Percentiles rank a stretch among this genome's conserved stretches.
These are phyloP conservation scores for Dunckerocampus dactyliophorus DNA, from an alignment of 2,113 vertebrate species.

Conservation along the genomic window DNA sequence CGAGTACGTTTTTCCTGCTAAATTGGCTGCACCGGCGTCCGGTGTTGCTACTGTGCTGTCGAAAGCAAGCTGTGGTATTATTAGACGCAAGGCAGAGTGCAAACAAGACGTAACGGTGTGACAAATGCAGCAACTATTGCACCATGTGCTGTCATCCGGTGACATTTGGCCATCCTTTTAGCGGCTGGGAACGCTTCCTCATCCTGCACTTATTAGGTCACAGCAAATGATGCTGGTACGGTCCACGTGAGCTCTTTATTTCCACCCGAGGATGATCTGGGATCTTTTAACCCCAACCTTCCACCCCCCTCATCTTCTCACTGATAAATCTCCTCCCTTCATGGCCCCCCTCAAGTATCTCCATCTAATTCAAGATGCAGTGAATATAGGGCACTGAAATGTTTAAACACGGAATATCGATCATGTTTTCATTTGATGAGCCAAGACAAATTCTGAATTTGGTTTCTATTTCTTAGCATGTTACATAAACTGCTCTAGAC, in stretches of 20 bases:
- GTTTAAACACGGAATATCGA: not conserved
- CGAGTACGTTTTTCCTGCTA: not conserved
- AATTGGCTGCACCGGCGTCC: not conserved
- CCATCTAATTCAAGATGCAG: conserved; percentile 29
- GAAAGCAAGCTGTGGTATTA: not conserved
- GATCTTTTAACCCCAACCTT: not conserved
- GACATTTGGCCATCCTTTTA: not conserved
- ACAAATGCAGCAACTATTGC: not conserved
- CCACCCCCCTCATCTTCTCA: not conserved
- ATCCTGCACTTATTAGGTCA: not conserved
- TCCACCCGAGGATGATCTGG: conserved; percentile 24
- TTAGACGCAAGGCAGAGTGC: not conserved
- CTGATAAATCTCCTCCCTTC: conserved; percentile 35
- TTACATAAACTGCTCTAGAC: too few relatives aligned
- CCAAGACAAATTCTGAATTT: too few relatives aligned
- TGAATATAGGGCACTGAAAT: not conserved
- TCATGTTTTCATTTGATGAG: too few relatives aligned
- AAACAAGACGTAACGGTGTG: not conserved
- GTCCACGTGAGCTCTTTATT: not conserved
- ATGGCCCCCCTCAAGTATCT: conserved; percentile 28
- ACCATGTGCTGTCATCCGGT: not conserved
- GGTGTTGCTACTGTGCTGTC: not conserved
- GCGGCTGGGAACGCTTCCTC: not conserved
- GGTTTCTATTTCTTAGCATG: too few relatives aligned
- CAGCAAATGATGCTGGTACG: not conserved